These are phyloP conservation scores for Siniperca scherzeri DNA, from an alignment of 2,797 vertebrate genomes.

Conservation along the genomic window DNA sequence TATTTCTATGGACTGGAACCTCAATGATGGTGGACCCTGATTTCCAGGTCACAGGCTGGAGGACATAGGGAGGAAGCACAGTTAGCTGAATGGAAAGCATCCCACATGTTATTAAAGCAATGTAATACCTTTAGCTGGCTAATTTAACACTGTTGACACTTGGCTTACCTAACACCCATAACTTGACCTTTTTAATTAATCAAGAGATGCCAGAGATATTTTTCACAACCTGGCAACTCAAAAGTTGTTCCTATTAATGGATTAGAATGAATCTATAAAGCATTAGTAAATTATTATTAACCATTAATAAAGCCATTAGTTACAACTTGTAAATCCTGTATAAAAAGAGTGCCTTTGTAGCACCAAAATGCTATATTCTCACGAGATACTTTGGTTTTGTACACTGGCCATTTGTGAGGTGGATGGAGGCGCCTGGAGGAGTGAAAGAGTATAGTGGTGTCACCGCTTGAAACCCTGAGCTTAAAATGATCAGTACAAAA, in stretches of 20 bases:
- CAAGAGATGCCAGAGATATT: too few species aligned
- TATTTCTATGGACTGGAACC: too few species aligned
- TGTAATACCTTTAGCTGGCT: background rate
- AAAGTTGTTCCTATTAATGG: too few species aligned
- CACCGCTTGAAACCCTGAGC: background rate
- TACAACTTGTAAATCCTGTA: too few species aligned
- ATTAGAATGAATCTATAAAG: too few species aligned
- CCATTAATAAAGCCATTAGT: too few species aligned
- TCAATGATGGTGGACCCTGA: too few species aligned
- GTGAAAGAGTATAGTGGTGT: background rate
- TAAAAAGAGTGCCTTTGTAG: background rate
- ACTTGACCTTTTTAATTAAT: too few species aligned
- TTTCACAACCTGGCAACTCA: too few species aligned
- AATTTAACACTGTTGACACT: background rate
- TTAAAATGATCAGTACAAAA: background rate
- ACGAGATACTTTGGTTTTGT: background rate
- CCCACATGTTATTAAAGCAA: background rate
- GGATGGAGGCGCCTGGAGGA: background rate
- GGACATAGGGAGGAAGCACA: background rate
- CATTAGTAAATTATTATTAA: too few species aligned
- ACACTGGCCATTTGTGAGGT: background rate
- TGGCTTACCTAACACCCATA: background rate
- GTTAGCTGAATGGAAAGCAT: background rate
- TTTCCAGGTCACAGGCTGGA: too few species aligned
- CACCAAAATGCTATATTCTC: background rate